Conservation (phyloP, 2,113 vertebrate species). For the Aldabrachelys gigantea region DNA sequence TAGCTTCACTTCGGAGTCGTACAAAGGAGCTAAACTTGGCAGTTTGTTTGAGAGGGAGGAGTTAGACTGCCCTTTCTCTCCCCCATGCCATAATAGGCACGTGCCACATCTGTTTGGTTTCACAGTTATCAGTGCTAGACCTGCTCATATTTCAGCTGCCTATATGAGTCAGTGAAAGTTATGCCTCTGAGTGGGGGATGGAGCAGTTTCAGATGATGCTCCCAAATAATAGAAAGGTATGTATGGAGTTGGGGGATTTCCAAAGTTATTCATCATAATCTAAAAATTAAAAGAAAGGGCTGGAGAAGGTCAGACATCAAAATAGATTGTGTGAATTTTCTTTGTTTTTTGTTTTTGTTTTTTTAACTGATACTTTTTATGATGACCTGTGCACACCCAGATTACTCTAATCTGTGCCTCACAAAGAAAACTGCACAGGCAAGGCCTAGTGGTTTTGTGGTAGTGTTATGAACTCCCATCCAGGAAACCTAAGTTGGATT, state of each 20-base stretch:
- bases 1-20: background rate
- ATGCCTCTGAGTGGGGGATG: background rate
- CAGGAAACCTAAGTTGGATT: background rate
- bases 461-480: background rate
- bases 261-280: background rate
- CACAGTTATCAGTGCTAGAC: background rate
- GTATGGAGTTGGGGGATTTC: background rate
- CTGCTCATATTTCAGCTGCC: background rate
- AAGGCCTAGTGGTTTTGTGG: conserved; percentile 40
- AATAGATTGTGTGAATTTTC: background rate
- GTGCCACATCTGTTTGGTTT: background rate
- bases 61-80: background rate
- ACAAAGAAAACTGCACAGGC: background rate
- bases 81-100: background rate
- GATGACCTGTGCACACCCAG: background rate
- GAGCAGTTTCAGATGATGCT: background rate
- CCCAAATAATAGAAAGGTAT: background rate
- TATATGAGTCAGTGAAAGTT: background rate
- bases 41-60: background rate
- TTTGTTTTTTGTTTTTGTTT: fast-evolving
- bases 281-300: background rate
- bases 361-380: fast-evolving
- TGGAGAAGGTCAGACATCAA: background rate
- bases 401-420: background rate
- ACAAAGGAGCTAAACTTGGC: background rate